These are phyloP conservation scores for Ceyx melanurus DNA, from an alignment of 2,113 vertebrate genomes.

Conservation along the genomic window DNA sequence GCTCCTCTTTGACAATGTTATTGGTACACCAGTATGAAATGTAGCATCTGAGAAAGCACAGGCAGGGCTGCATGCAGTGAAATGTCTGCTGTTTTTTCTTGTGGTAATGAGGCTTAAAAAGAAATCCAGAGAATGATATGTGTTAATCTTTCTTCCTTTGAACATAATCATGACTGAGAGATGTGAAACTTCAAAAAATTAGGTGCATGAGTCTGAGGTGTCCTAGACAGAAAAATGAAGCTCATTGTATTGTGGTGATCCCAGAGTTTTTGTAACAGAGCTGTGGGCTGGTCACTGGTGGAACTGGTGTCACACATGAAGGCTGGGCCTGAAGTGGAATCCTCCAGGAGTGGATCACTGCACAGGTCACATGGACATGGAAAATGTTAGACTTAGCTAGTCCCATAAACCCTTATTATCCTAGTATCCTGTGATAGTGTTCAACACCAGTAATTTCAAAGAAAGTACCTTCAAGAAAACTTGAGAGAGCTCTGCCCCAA, in stretches of 20 bases:
- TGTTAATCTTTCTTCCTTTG: neutral
- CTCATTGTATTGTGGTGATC: neutral
- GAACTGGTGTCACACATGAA: neutral
- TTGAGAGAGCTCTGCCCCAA: neutral
- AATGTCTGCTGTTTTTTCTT: neutral
- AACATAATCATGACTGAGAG: neutral
- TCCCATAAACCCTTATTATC: neutral
- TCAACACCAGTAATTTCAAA: neutral
- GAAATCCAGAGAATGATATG: neutral
- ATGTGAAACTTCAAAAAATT: neutral
- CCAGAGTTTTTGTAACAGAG: neutral
- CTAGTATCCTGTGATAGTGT: neutral
- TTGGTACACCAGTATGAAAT: neutral
- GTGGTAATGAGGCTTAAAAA: neutral
- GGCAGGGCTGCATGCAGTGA: neutral
- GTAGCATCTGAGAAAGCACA: neutral
- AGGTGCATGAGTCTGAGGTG: neutral
- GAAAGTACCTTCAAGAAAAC: neutral
- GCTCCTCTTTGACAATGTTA: neutral
- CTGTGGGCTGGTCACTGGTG: neutral
- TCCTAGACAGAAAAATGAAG: neutral
- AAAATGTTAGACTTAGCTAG: neutral
- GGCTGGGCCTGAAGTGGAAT: neutral
- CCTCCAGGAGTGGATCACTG: neutral
- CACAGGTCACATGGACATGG: neutral